Evolutionary conservation across 1,140 invertebrate genomes (phyloP).

Genomic region (Sinonovacula constricta): DNA sequence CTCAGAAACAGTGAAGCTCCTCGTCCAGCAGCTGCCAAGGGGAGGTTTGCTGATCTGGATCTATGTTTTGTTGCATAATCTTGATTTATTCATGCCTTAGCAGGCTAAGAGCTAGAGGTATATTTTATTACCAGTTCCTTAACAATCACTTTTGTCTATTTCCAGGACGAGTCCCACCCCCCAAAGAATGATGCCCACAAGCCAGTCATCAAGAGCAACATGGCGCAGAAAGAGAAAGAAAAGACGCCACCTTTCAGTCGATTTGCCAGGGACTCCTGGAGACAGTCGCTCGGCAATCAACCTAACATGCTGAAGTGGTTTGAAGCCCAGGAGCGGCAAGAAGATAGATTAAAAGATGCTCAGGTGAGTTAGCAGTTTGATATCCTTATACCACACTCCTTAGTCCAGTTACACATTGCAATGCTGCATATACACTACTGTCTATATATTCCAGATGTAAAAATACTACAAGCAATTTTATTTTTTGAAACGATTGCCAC

Average conservation of each 20-base stretch:
- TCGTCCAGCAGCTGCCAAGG: too few species aligned
- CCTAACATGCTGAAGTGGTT: conserved; percentile 85
- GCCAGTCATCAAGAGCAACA: conserved; percentile 21
- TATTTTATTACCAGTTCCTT: too few species aligned
- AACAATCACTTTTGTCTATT: too few species aligned
- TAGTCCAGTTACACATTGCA: too few species aligned
- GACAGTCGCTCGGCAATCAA: conserved; percentile 89
- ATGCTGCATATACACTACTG: not conserved
- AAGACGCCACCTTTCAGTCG: conserved; percentile 65
- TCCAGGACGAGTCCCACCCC: conserved; percentile 29
- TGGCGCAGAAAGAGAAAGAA: conserved; percentile 25
- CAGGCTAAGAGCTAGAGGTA: too few species aligned
- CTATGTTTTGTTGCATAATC: too few species aligned
- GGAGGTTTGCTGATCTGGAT: too few species aligned
- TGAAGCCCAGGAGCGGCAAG: conserved; percentile 87
- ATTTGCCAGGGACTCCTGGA: conserved; percentile 83
- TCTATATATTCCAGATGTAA: not conserved
- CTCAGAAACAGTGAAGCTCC: too few species aligned
- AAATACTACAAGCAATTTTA: too few species aligned
- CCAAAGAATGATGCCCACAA: conserved; percentile 26
- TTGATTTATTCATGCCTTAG: too few species aligned
- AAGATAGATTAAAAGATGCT: conserved; percentile 65
- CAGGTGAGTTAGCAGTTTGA: not conserved
- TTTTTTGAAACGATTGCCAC: too few species aligned
- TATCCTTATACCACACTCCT: not conserved